phyloP scores from a whole-genome alignment of 1,140 invertebrate genomes.

The Dinothrombium tinctorium region DNA sequence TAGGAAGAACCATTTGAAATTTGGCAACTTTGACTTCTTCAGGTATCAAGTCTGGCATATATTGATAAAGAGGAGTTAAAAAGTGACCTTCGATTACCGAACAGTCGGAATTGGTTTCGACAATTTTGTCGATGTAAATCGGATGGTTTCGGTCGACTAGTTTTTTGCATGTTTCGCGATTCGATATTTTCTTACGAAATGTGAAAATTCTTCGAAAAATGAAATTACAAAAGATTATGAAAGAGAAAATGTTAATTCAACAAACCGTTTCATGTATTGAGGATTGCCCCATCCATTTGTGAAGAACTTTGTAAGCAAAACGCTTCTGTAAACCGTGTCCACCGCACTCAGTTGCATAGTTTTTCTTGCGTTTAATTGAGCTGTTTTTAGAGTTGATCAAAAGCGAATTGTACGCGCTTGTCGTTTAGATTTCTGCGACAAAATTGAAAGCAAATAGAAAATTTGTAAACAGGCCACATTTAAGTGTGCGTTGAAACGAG shows the following conservation, averaged over 20 bases:
- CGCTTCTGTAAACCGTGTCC: constrained; percentile 65
- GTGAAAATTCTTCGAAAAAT: constrained; percentile 46
- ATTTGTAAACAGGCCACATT: too few species aligned
- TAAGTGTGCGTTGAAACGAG: too few species aligned
- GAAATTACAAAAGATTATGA: neutral
- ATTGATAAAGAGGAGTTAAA: constrained; percentile 50
- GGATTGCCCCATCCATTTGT: constrained; percentile 89
- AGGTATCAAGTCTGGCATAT: constrained; percentile 64
- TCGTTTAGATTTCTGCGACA: too few species aligned
- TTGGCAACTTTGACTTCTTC: constrained; percentile 45
- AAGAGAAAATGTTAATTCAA: constrained; percentile 11
- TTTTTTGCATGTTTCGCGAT: constrained; percentile 52
- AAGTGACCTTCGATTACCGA: constrained; percentile 66
- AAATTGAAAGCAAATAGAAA: too few species aligned
- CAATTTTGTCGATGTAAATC: constrained; percentile 50
- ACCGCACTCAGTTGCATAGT: too few species aligned
- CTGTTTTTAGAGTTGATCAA: too few species aligned
- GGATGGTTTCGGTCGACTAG: constrained; percentile 58
- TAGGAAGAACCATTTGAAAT: constrained; percentile 45
- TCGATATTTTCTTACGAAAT: constrained; percentile 62
- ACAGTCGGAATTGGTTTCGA: constrained; percentile 41
- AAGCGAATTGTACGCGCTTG: too few species aligned
- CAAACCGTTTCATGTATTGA: constrained; percentile 60
- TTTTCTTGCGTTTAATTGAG: too few species aligned
- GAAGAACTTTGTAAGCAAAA: constrained; percentile 78